Percentiles rank a stretch among this genome's conserved stretches.
Conservation (phyloP, 2,113 vertebrate genomes). For the Rhadina sibilatrix region DNA sequence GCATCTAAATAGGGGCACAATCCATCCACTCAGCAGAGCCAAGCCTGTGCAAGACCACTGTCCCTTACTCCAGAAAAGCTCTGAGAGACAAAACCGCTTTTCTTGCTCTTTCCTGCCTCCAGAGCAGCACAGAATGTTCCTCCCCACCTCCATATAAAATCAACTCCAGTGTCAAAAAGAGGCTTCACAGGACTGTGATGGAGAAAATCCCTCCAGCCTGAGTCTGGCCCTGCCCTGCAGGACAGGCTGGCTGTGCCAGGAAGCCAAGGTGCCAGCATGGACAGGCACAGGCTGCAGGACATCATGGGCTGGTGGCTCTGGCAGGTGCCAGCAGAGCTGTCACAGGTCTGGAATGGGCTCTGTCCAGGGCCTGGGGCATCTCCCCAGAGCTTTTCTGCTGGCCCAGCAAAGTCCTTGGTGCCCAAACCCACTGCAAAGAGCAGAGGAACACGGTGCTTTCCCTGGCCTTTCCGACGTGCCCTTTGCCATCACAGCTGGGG, state of each 20-base stretch:
- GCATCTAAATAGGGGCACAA: background rate
- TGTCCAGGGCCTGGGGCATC: background rate
- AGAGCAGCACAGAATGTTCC: background rate
- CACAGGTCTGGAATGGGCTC: accelerated
- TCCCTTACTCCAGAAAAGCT: background rate
- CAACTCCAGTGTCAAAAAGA: background rate
- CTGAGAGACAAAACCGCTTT: background rate
- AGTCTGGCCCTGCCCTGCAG: background rate
- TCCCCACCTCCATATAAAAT: accelerated
- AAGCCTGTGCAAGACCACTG: too few relatives aligned
- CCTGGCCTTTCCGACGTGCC: accelerated
- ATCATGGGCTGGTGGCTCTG: accelerated
- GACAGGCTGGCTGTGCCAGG: background rate
- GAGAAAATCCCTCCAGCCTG: background rate
- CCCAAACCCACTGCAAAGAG: background rate
- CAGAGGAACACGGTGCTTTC: background rate
- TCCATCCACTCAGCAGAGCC: accelerated
- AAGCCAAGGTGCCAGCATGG: accelerated
- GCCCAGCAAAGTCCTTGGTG: background rate
- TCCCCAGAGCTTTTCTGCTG: background rate
- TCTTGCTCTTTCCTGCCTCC: background rate
- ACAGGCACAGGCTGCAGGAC: background rate
- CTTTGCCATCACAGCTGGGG: background rate
- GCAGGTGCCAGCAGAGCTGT: background rate
- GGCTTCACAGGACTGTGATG: background rate